Base-by-base conservation (phyloP, 92 coral and sea anemone species). In the Epizoanthus scotinus region DNA sequence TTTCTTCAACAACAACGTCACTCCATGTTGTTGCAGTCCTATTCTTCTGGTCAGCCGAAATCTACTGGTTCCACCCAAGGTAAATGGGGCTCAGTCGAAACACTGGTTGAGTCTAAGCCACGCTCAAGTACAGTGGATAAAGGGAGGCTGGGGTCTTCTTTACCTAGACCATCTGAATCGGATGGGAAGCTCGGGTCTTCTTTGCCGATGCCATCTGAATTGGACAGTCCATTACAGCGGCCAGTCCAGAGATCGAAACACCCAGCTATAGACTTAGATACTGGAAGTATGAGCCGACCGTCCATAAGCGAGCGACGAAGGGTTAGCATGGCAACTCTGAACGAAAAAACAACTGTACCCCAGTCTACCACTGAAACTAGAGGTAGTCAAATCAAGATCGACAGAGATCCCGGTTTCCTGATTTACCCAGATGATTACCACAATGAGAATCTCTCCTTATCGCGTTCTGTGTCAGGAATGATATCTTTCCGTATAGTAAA, bases 391-490 rank as follows among this genome's bases (percentile, higher is more conserved):
- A 82, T 84, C 31, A 80, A 84, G 47, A 65, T 89, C 57, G 99
- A 91, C 63, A 71, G 84, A 22, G 94, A 91, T 6, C 86, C 89
- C 26, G 98, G 98, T 8, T 96, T 89, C 63, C 63, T 85, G 82
- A 62, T 91, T 55, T 96, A 86, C 68, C 94, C 99, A 8, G 94
- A 91, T 67, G 91, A 91, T 31, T 88, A 87, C 66, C 63, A 61
- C 58, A 90, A 82, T 8, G 89, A 87, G 24, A 91, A 94, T 40
- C 63, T 88, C 36, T 47, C 68, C 49, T 80, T 89, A 44, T 88
- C 97, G 20, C 97, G 92, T 21, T 97, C 98, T 3, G 97, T 96
- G 10, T 94, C 99, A 0, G 98, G 99, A 3, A 96, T 96, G 99
- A 87, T 96, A 26, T 82, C 98, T 17, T 82, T 96, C 25, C 86